Percentiles rank a stretch among this genome's conserved stretches.
These are phyloP conservation scores for Chionomys nivalis DNA, from an alignment of 2,113 vertebrate species.

Conservation along the genomic window DNA sequence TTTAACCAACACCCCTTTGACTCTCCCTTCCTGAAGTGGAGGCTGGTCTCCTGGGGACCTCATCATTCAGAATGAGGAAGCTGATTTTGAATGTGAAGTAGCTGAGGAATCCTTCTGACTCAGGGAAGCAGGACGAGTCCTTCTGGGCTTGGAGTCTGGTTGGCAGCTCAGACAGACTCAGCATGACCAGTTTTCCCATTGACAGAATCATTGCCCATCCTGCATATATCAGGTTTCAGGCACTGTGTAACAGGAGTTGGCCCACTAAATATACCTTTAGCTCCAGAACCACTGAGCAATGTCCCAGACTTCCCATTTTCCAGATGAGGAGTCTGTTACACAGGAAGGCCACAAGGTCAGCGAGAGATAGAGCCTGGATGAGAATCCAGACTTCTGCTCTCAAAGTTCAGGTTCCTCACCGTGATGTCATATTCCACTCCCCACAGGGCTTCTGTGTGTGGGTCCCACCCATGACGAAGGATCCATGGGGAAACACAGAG, in stretches of 20 bases:
- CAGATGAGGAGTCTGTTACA: neutral
- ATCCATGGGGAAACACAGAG: neutral
- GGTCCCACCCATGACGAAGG: neutral
- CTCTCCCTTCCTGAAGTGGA: neutral
- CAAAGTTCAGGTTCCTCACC: neutral
- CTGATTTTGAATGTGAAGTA: neutral
- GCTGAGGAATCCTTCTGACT: neutral
- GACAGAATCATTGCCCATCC: neutral
- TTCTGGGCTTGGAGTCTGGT: neutral
- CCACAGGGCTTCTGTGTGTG: neutral
- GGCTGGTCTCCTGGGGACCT: neutral
- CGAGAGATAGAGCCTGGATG: neutral
- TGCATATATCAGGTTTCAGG: too few species aligned
- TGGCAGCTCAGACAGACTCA: neutral
- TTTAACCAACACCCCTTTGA: neutral
- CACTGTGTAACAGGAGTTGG: neutral
- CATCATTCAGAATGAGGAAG: neutral
- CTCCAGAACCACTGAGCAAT: neutral
- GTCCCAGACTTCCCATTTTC: neutral
- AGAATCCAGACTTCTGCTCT: neutral
- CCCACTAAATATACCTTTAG: neutral
- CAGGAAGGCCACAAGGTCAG: neutral
- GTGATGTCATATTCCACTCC: neutral
- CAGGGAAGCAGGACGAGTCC: neutral
- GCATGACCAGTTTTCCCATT: neutral